Conservation (phyloP, 2,113 vertebrate genomes). For the Siphamia tubifer region DNA sequence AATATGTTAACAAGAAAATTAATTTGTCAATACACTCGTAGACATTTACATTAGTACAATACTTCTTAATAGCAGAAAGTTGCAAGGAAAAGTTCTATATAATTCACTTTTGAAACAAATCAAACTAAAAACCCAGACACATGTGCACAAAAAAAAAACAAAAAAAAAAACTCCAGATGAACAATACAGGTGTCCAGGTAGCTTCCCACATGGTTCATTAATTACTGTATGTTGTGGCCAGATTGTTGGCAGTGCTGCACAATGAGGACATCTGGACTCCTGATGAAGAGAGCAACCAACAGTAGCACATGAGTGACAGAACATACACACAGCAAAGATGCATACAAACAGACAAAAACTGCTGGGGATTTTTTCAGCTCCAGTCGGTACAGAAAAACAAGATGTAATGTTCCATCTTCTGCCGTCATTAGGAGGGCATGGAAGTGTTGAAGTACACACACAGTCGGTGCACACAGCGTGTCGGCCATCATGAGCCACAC, state of each 20-base stretch:
- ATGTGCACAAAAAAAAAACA: too few relatives aligned
- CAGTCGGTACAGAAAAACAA: constrained; percentile 23
- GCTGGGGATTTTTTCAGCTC: not conserved
- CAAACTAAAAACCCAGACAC: not conserved
- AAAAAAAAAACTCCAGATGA: not conserved
- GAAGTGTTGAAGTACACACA: constrained; percentile 18
- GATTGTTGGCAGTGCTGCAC: constrained; percentile 43
- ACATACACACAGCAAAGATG: not conserved
- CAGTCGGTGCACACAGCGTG: constrained; percentile 14
- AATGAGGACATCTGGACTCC: constrained; percentile 51
- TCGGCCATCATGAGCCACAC: constrained; percentile 27
- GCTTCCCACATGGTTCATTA: constrained; percentile 34
- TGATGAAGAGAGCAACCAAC: constrained; percentile 20
- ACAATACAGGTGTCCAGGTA: constrained; percentile 31
- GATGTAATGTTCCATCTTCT: constrained; percentile 33
- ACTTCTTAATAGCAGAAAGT: too few relatives aligned
- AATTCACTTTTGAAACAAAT: not conserved
- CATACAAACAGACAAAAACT: not conserved
- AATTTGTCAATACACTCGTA: too few relatives aligned
- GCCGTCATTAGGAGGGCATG: constrained; percentile 31
- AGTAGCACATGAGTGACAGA: not conserved
- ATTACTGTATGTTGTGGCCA: constrained; percentile 27
- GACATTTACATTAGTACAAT: not conserved
- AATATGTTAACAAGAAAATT: too few relatives aligned
- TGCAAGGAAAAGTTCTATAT: not conserved